Base-by-base conservation (phyloP, 1,140 invertebrate species). In the Calephelis virginiensis region DNA sequence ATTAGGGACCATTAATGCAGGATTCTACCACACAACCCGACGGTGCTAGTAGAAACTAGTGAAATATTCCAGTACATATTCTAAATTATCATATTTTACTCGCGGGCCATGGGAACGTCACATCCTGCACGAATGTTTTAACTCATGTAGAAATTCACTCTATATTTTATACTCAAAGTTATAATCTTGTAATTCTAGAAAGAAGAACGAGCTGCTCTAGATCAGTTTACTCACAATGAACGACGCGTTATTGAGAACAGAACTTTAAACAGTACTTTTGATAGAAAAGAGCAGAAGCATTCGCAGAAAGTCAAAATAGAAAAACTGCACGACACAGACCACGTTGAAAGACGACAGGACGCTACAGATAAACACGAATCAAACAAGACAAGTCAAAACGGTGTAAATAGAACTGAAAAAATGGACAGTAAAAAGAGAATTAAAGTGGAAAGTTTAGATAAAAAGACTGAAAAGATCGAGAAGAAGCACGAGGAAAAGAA, bases 171-270 rank as follows among this genome's bases (percentile, higher is more conserved):
- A 8, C 6, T 43, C 8, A 43, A 43, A 43, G 2, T 28, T 28
- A 43, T 43, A 43, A 43, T 14, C n/a, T 63, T 65, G 53, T 38
- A 13, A 12, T 67, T 64, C 56, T 67, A 90, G 88, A 86, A 83
- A 70, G 83, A 88, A 64, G 84, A 90, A 49, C 80, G 85, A 28
- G 86, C 85, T 7, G 77, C 79, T 1, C 63, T 90, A 11, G 88
- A 89, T 10, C 86, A 90, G 70, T 88, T 89, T 71, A 90, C 88
- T 1, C 83, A 89, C 69, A 81, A 74, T 72, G 80, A 89, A 66
- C 79, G 83, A 6, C 76, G 75, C 9, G 77, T 85, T 69, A 60
- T 81, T 71, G 70, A 93, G 85, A 80, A 77, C 85, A 71, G 63
- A 47, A 68, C 75, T 17, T 75, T 74, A 8, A 68, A 63, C 0